A percentile compares a stretch with the other conserved stretches of the same genome.
Evolutionary conservation across 2,113 vertebrate species (phyloP).

Genomic region (Macroglossus sobrinus): DNA sequence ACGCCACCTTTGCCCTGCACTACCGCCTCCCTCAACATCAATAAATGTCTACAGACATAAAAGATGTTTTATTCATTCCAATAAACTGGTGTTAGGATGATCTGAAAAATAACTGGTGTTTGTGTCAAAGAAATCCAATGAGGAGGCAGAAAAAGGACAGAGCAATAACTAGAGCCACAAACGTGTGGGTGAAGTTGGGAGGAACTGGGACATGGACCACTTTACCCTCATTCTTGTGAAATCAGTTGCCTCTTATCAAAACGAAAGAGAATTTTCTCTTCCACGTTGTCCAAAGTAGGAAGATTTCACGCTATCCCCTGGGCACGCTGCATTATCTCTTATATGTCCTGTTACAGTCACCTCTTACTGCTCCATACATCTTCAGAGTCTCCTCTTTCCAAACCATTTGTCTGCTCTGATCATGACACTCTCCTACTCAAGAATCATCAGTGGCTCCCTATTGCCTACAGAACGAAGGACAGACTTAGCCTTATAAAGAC

Average conservation of each 20-base stretch:
- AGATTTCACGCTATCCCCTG: neutral
- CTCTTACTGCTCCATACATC: neutral
- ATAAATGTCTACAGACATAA: neutral
- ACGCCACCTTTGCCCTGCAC: neutral
- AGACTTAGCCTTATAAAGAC: neutral
- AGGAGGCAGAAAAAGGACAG: neutral
- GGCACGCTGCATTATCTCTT: neutral
- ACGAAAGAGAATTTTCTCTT: neutral
- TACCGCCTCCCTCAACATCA: neutral
- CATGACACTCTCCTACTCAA: neutral
- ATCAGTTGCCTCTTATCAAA: neutral
- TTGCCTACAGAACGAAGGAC: neutral
- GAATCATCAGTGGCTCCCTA: neutral
- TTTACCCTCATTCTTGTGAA: neutral
- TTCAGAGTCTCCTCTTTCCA: neutral
- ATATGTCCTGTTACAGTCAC: neutral
- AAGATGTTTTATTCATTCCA: neutral
- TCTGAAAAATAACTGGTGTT: neutral
- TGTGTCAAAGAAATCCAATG: neutral
- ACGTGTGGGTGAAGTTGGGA: neutral
- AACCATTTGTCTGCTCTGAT: neutral
- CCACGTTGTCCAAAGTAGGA: neutral
- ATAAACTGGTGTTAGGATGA: neutral
- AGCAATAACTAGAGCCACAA: neutral
- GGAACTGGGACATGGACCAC: neutral